phyloP scores from a whole-genome alignment of 64 coral and sea anemone genomes.

The Trachythela sp. region DNA sequence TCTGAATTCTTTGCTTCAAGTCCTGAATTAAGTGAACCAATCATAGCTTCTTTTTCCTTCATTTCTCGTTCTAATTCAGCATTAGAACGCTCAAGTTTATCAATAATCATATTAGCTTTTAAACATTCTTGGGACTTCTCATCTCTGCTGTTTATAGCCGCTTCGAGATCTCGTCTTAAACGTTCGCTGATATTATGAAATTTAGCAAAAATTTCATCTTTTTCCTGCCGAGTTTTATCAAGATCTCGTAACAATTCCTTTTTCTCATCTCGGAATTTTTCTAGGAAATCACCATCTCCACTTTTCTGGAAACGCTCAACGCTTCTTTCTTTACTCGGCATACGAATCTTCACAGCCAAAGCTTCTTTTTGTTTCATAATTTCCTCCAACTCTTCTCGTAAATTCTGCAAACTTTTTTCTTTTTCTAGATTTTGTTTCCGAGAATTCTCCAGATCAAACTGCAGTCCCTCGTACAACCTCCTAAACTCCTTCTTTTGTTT shows the following conservation, averaged over 20 bases:
- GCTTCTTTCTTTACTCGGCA: background rate
- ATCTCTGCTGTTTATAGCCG: background rate
- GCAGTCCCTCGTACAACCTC: background rate
- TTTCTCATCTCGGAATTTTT: background rate
- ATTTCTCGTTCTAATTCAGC: background rate
- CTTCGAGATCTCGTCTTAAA: conserved; percentile 17
- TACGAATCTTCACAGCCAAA: background rate
- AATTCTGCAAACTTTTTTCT: conserved; percentile 11
- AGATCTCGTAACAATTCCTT: background rate
- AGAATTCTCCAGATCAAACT: conserved; percentile 8
- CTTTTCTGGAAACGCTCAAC: background rate
- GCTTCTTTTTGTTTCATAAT: background rate
- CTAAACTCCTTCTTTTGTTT: conserved; percentile 5
- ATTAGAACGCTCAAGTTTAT: background rate
- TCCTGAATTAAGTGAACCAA: background rate
- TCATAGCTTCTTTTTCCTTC: background rate
- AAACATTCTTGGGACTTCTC: conserved; percentile 4
- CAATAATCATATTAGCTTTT: background rate
- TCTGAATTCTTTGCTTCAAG: background rate
- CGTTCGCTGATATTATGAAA: conserved; percentile 17
- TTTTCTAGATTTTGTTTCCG: conserved; percentile 15
- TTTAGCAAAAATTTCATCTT: conserved; percentile 4
- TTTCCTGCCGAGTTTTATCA: background rate
- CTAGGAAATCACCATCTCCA: background rate
- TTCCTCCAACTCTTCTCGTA: background rate